Conservation (phyloP, 1,140 invertebrate species). For the Drosophila teissieri region DNA sequence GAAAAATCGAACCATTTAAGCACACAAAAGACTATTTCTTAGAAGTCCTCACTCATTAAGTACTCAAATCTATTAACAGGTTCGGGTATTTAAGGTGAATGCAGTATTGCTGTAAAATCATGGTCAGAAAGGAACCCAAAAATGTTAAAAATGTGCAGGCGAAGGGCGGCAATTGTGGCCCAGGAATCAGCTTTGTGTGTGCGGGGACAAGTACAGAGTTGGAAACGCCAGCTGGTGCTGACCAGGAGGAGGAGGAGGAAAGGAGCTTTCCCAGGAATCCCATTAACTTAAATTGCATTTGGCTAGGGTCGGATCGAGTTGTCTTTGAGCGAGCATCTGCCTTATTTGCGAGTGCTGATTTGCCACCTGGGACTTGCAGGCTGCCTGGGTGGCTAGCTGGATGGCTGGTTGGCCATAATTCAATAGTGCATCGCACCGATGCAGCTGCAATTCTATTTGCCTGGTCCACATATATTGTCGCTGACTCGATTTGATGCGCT, state of each 20-base stretch:
- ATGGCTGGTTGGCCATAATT: constrained; percentile 30
- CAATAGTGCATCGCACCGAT: constrained; percentile 34
- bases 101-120: not conserved
- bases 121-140: too few species aligned
- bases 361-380: constrained; percentile 29
- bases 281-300: constrained; percentile 44
- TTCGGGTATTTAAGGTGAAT: too few species aligned
- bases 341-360: constrained; percentile 39
- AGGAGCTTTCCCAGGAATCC: constrained; percentile 13
- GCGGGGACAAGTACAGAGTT: not conserved
- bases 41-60: too few species aligned
- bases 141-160: constrained; percentile 3
- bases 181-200: constrained; percentile 13
- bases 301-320: not conserved
- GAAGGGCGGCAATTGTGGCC: not conserved
- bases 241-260: constrained; percentile 6
- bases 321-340: constrained; percentile 21
- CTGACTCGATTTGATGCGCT: constrained; percentile 43
- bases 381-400: not conserved
- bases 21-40: too few species aligned
- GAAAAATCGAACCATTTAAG: too few species aligned
- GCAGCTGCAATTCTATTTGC: constrained; percentile 46
- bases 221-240: constrained; percentile 18
- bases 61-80: too few species aligned
- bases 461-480: constrained; percentile 21